phyloP scores from a whole-genome alignment of 92 coral and sea anemone genomes.

The Paramuricea clavata region DNA sequence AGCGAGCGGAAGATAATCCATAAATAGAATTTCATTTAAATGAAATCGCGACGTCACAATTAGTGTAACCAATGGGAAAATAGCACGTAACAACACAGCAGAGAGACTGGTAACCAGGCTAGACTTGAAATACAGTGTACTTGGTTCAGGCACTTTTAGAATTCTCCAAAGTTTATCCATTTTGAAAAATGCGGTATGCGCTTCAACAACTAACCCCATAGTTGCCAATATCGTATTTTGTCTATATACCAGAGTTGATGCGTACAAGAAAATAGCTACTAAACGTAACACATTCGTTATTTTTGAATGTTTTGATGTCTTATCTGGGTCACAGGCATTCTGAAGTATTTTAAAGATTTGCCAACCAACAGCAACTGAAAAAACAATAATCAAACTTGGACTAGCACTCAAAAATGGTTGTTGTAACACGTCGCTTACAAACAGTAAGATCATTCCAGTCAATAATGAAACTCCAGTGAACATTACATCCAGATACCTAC shows the following conservation, averaged over 20 bases:
- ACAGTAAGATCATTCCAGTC: slow-evolving; percentile 71
- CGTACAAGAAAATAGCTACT: slow-evolving; percentile 78
- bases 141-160: slow-evolving; percentile 22
- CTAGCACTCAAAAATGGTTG: slow-evolving; percentile 82
- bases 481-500: slow-evolving; percentile 79
- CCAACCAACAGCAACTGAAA: slow-evolving; percentile 84
- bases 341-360: slow-evolving; percentile 85
- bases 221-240: slow-evolving; percentile 84
- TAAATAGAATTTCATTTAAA: slow-evolving; percentile 67
- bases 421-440: slow-evolving; percentile 66
- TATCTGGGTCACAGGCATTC: slow-evolving; percentile 62
- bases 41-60: slow-evolving; percentile 14
- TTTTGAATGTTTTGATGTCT: slow-evolving; percentile 75
- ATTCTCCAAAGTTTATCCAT: slow-evolving; percentile 70
- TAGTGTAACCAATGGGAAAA: slow-evolving; percentile 78
- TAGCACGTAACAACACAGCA: slow-evolving; percentile 77
- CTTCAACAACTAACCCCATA: slow-evolving; percentile 83
- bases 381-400: slow-evolving; percentile 56
- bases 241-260: slow-evolving; percentile 69
- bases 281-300: slow-evolving; percentile 84
- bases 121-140: slow-evolving; percentile 56
- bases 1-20: slow-evolving; percentile 90
- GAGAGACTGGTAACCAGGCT: slow-evolving; percentile 56
- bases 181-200: slow-evolving; percentile 86
- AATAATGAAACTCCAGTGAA: slow-evolving; percentile 74